Percentiles rank a stretch among this genome's conserved stretches.
Conservation (phyloP, 2,797 vertebrate genomes). For the Brotula barbata region DNA sequence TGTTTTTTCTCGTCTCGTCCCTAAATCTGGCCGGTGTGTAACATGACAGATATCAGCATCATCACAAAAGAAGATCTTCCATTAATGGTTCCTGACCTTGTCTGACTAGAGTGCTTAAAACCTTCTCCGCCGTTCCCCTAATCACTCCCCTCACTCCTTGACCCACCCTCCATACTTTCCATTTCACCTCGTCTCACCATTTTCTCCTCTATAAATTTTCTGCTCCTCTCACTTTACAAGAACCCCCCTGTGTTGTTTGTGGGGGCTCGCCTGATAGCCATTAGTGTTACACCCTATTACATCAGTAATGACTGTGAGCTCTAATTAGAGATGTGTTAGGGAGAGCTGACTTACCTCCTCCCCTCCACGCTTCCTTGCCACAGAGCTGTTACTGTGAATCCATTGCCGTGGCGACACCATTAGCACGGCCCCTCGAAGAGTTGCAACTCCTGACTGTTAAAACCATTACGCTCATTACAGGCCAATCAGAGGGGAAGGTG, state of each 20-base stretch:
- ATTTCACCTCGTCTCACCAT: constrained; percentile 54
- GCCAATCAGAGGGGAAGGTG: constrained; percentile 88
- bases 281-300: constrained; percentile 93
- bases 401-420: constrained; percentile 89
- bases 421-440: constrained; percentile 97
- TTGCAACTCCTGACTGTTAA: constrained; percentile 95
- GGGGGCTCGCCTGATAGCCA: constrained; percentile 87
- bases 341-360: constrained; percentile 83
- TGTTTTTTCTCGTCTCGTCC: constrained; percentile 48
- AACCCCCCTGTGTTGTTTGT: constrained; percentile 76
- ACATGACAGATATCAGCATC: constrained; percentile 75
- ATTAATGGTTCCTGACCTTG: constrained; percentile 69
- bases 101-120: constrained; percentile 64
- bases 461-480: constrained; percentile 95
- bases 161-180: constrained; percentile 51
- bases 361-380: constrained; percentile 53
- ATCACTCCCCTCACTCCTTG: constrained; percentile 49
- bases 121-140: constrained; percentile 43
- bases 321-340: constrained; percentile 98
- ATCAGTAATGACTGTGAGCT: constrained; percentile 89
- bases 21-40: constrained; percentile 66
- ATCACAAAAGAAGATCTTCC: constrained; percentile 59
- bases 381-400: constrained; percentile 75
- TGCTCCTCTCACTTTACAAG: constrained; percentile 72
- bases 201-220: constrained; percentile 59